Conservation (phyloP, 2,113 vertebrate genomes). For the Todiramphus saurophagus region DNA sequence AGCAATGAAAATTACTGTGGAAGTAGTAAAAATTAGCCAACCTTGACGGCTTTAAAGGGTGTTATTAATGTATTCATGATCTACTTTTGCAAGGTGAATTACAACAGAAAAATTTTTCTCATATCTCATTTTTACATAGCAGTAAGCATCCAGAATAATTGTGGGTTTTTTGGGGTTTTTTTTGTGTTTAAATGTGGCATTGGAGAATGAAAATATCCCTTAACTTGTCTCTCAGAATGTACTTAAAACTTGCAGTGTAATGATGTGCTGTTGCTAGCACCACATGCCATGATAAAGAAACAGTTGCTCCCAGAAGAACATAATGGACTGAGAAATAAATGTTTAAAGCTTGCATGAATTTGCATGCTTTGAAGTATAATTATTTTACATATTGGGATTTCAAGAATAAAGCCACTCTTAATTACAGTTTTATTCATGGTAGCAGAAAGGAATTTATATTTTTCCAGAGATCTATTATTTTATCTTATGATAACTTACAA, state of each 20-base stretch:
- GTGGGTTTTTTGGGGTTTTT: not conserved
- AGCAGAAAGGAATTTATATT: constrained; percentile 15
- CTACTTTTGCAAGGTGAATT: not conserved
- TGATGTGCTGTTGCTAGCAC: constrained; percentile 47
- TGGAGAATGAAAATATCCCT: constrained; percentile 50
- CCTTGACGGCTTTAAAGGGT: not conserved
- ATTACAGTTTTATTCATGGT: constrained; percentile 9
- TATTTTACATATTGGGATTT: constrained; percentile 15
- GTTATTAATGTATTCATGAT: not conserved
- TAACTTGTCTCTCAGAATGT: constrained; percentile 61
- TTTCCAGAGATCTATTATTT: not conserved
- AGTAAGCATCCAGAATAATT: constrained; percentile 46
- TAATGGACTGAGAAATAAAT: not conserved
- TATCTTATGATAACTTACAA: not conserved
- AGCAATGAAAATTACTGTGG: not conserved
- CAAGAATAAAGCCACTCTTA: constrained; percentile 37
- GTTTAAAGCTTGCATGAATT: constrained; percentile 1
- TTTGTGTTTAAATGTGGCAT: constrained; percentile 61
- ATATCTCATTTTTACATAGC: constrained; percentile 16
- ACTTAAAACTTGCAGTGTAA: constrained; percentile 13
- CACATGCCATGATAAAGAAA: constrained; percentile 59
- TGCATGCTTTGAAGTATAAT: constrained; percentile 31
- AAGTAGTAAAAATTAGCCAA: not conserved
- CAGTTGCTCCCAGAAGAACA: constrained; percentile 41
- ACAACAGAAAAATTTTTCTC: not conserved